Base-by-base conservation (phyloP, 30 jellyfish, hydroid and myxozoan genomes). In the Thelohanellus kitauei region DNA sequence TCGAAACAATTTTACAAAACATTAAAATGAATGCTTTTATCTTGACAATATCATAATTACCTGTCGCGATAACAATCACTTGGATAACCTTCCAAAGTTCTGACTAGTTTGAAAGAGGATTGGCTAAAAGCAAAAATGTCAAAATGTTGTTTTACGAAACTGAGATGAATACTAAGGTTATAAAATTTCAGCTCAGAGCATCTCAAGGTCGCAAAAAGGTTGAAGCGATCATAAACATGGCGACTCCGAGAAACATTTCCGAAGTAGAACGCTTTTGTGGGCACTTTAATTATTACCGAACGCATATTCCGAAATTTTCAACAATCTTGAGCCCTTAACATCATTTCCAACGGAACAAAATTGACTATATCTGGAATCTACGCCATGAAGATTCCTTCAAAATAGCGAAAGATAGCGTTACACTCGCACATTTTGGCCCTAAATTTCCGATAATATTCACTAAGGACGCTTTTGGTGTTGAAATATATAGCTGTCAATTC, bases 381-480 rank as follows among this genome's bases (percentile, higher is more conserved):
- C 46, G 22, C 21, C 6, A 17, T 11, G 33, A 56, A 6, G 27
- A 56, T 12, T 52, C 78, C 0, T 56, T 56, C 20, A 21, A 45
- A 14, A 10, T 32, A 14, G 17, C 21, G 3, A 47, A 58, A 39
- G 31, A 4, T 14, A 34, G 35, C 15, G 49, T 60, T 19, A 41
- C 63, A n/a, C n/a, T n/a, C 18, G 88, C 43, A 47, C 89, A 60
- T 44, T 60, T 14, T 33, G 68, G 60, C 31, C 46, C 88, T 19
- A 35, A 33, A 3, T 23, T 38, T 39, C 52, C 54, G 12, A 32
- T 46, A 13, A 17, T 18, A 14, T 43, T 64, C 38, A 23, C 42
- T 13, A 23, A 44, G 13, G 87, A 60, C 41, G 88, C 84, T 3
- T 55, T 66, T 13, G 23, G 56, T 16, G 19, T 21, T 38, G 83